These are phyloP conservation scores for Ceratina australensis DNA, from an alignment of 1,140 invertebrate genomes.

Conservation along the genomic window DNA sequence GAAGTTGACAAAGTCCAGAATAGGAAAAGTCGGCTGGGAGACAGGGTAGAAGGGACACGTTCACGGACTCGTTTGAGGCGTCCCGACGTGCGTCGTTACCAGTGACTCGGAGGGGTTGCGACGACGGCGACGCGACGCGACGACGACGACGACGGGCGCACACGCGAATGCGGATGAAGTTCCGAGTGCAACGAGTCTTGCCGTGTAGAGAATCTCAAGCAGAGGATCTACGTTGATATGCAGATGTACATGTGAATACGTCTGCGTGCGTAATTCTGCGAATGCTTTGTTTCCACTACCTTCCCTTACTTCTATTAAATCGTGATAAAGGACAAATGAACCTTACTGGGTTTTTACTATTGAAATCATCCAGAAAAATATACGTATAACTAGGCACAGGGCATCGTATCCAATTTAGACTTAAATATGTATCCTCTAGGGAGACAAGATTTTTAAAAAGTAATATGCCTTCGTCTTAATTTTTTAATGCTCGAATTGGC, in stretches of 20 bases:
- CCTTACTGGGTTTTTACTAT: no score
- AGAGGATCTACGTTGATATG: conserved; percentile 37
- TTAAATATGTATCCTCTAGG: no score
- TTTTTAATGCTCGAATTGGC: no score
- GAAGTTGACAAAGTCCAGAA: not conserved
- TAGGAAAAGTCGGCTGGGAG: conserved; percentile 16
- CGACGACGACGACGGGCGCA: conserved; percentile 14
- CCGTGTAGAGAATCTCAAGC: conserved; percentile 37
- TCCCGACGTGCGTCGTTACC: conserved; percentile 23
- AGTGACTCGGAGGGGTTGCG: conserved; percentile 16
- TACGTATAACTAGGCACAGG: no score
- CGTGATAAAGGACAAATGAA: no score
- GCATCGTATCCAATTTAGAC: no score
- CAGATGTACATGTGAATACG: conserved; percentile 8
- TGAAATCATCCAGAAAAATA: no score
- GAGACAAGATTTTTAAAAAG: no score
- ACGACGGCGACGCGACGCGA: not conserved
- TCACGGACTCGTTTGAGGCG: conserved; percentile 36
- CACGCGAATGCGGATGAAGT: conserved; percentile 39
- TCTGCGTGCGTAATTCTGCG: not conserved
- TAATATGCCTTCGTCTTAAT: no score
- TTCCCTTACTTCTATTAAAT: not conserved
- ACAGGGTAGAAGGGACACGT: not conserved
- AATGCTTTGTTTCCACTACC: not conserved
- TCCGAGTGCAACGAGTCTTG: conserved; percentile 27